Conservation (phyloP, 2,113 vertebrate genomes). For the Silurus glanis region DNA sequence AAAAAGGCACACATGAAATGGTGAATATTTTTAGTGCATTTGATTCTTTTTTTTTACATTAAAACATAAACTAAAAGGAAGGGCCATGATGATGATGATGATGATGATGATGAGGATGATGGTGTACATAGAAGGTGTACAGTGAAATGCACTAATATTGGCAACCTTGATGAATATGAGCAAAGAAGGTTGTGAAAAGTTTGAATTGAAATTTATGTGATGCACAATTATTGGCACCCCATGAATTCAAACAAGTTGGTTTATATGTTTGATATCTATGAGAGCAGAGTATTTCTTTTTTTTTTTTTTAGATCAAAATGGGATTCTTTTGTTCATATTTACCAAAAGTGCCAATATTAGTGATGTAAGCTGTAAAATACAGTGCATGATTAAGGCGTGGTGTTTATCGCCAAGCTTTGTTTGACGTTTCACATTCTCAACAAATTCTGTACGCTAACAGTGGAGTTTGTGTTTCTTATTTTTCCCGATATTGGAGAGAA, state of each 20-base stretch:
- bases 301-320: too few relatives aligned
- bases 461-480: neutral
- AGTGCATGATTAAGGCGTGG: neutral
- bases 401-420: neutral
- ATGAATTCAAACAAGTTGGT: too few relatives aligned
- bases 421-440: neutral
- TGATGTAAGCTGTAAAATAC: too few relatives aligned
- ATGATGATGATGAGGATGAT: neutral
- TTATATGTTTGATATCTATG: too few relatives aligned
- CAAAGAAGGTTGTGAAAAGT: too few relatives aligned
- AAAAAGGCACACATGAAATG: neutral
- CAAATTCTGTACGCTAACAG: neutral
- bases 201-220: too few relatives aligned
- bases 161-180: too few relatives aligned
- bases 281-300: too few relatives aligned
- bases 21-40: neutral
- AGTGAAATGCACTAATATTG: too few relatives aligned
- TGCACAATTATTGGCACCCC: too few relatives aligned
- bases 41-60: neutral
- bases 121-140: constrained; percentile 5
- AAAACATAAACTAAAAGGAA: neutral
- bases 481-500: neutral
- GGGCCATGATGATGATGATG: neutral
- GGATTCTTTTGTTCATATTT: too few relatives aligned
- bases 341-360: too few relatives aligned